Evolutionary conservation across 2,113 vertebrate genomes (phyloP), one percentile per base, ranked within the genome.

Genomic region (Tichodroma muraria): DNA sequence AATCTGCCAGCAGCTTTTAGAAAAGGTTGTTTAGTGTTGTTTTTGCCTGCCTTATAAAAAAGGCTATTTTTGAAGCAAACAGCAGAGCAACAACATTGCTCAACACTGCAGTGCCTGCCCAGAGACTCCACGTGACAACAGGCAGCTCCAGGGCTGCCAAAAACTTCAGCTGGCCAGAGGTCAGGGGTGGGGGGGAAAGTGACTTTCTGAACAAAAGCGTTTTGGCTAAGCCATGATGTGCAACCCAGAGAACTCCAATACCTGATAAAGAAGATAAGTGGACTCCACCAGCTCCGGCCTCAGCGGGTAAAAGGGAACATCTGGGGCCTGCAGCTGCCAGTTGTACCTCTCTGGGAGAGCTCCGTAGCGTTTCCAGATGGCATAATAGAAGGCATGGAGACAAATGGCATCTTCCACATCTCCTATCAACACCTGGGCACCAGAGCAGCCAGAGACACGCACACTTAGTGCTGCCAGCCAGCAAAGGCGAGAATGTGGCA

Each of bases 351-450:
- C 99, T 2, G 99, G 99, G 77, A 99, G 98, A 61, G 99, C 99
- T 27, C 99, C 99, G 0, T 99, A 99, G 24, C 99, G 98, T 72
- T 99, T 99, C 99, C 99, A 99, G 56, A 99, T 99, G 95, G 99
- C 99, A 35, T 99, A 99, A 97, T 99, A 99, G 95, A 99, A 99
- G 88, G 99, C 99, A 42, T 99, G 99, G 25, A 99, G 98, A 95
- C 99, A 99, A 97, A 99, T 99, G 42, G 99, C 99, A 56, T 99
- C 99, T 95, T 99, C 99, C 82, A 99, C 98, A 71, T 99, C 99
- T 35, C 99, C 99, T 90, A 98, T 99, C 95, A 99, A 95, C 76
- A 99, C 99, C 99, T 99, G 52, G 16, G 82, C 28, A 53, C 33
- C 42, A 72, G 18, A 75, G 59, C 31, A 87, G 68, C 61, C 47